These are phyloP conservation scores for Macroglossus sobrinus DNA, from an alignment of 2,113 vertebrate species.

Conservation along the genomic window DNA sequence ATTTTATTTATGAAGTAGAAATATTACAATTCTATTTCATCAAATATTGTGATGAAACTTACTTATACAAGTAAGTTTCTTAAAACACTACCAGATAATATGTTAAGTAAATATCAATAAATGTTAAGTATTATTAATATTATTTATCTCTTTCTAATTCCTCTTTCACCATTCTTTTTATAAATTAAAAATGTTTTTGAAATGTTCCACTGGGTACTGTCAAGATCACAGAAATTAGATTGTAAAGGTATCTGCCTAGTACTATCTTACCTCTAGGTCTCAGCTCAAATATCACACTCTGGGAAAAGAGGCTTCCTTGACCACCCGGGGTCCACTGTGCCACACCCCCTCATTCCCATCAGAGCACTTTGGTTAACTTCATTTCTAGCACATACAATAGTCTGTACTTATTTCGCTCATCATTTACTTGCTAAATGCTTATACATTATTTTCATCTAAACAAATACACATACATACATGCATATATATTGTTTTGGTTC, in stretches of 20 bases:
- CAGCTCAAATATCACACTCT: background rate
- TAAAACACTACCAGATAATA: background rate
- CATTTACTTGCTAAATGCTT: background rate
- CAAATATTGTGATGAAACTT: background rate
- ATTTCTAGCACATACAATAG: background rate
- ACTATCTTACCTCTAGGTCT: background rate
- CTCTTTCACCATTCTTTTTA: background rate
- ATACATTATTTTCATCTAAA: background rate
- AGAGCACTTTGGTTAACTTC: background rate
- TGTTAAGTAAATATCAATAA: background rate
- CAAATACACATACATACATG: background rate
- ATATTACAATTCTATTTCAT: background rate
- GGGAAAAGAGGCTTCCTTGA: background rate
- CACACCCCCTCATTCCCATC: fast-evolving
- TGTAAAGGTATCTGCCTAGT: background rate
- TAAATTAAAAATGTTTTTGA: background rate
- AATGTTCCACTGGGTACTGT: background rate
- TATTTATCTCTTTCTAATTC: background rate
- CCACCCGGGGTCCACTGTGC: too few species aligned
- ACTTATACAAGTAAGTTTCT: background rate
- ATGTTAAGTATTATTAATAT: background rate
- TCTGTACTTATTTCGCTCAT: background rate
- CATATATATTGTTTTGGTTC: background rate
- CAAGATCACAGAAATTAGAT: background rate
- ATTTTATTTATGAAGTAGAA: background rate